Conservation (phyloP, 2,797 vertebrate species). For the Tangara arthus region DNA sequence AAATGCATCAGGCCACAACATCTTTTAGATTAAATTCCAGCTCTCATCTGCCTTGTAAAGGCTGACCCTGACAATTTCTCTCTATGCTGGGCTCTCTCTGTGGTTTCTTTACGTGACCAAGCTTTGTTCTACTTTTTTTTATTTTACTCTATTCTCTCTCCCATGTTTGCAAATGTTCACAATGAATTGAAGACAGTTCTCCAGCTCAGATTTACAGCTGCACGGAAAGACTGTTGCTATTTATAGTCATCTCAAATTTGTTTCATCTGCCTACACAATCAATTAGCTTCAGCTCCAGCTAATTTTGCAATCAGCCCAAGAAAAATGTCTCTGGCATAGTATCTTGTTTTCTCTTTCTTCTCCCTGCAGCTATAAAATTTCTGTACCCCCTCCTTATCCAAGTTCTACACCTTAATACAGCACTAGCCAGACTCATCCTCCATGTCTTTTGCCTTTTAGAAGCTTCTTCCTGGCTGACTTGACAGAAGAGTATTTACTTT, state of each 20-base stretch:
- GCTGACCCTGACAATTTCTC: neutral
- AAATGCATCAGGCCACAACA: conserved; percentile 9
- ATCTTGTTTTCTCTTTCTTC: conserved; percentile 20
- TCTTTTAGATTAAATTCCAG: neutral
- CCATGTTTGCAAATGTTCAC: neutral
- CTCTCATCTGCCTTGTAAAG: neutral
- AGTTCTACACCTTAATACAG: conserved; percentile 17
- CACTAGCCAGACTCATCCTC: neutral
- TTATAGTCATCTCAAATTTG: conserved; percentile 59
- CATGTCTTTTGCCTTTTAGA: neutral
- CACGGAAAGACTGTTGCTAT: conserved; percentile 45
- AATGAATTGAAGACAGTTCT: conserved; percentile 8
- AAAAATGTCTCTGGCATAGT: conserved; percentile 51
- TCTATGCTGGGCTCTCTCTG: neutral
- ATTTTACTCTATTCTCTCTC: neutral
- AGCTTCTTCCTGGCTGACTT: conserved; percentile 18
- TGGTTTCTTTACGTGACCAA: neutral
- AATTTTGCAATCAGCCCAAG: conserved; percentile 55
- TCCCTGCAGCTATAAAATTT: conserved; percentile 47
- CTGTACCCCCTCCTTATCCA: neutral
- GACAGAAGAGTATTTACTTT: conserved; percentile 34
- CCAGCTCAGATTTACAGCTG: conserved; percentile 53
- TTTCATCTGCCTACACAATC: conserved; percentile 69
- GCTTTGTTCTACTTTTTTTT: neutral
- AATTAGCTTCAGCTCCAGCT: conserved; percentile 63